Conservation (phyloP, 2,888 invertebrate genomes). For the Cheilosia pagana region DNA sequence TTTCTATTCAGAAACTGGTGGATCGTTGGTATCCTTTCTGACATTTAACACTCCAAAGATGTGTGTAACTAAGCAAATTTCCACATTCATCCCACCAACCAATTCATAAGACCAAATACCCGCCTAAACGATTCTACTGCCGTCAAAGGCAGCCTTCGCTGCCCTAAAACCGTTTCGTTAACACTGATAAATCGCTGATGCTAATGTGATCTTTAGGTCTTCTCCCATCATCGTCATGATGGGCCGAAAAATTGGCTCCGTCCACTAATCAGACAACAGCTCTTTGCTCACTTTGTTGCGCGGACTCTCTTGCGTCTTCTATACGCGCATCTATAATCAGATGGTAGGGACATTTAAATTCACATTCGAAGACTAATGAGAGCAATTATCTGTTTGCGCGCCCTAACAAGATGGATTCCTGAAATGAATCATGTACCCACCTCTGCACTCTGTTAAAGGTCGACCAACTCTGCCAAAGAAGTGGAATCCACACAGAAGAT, state of each 20-base stretch:
- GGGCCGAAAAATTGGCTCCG: conserved; percentile 4
- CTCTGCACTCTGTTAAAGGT: conserved; percentile 39
- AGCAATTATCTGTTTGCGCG: conserved; percentile 82
- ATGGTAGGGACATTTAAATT: conserved; percentile 65
- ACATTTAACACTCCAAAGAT: too few species aligned
- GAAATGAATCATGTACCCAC: conserved; percentile 65
- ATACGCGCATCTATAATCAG: conserved; percentile 53
- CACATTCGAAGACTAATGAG: conserved; percentile 81
- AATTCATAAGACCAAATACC: too few species aligned
- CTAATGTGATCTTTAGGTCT: conserved; percentile 67
- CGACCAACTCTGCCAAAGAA: conserved; percentile 29
- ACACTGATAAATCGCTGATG: conserved; percentile 63
- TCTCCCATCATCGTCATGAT: conserved; percentile 39
- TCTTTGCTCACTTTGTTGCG: not conserved
- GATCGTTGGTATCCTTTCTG: too few species aligned
- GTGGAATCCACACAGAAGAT: conserved; percentile 38
- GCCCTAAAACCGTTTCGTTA: conserved; percentile 32
- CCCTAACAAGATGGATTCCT: conserved; percentile 72
- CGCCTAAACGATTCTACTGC: too few species aligned
- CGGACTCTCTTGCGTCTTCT: not conserved
- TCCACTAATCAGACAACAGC: conserved; percentile 21
- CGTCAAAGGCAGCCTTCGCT: not conserved
- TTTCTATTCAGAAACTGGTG: too few species aligned
- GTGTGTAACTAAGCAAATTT: too few species aligned
- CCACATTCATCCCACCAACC: too few species aligned